Percentiles rank a stretch among this genome's conserved stretches.
phyloP scores from a whole-genome alignment of 2,797 vertebrate genomes.

The Mionectes olivaceus region DNA sequence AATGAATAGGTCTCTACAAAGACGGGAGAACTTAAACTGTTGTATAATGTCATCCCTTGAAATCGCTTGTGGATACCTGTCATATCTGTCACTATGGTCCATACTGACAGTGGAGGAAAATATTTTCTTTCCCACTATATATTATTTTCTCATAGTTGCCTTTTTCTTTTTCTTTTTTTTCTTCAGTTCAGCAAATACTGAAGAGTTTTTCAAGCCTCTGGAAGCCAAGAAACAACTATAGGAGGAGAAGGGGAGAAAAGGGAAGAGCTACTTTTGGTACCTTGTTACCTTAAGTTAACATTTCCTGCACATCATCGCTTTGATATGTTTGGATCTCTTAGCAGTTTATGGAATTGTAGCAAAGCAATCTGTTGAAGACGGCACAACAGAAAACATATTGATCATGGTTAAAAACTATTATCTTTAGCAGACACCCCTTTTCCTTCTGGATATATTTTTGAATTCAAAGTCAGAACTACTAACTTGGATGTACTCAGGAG shows the following conservation, averaged over 20 bases:
- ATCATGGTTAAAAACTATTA: not conserved
- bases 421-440: not conserved
- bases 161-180: not conserved
- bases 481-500: not conserved
- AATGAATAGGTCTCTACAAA: not conserved
- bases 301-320: not conserved
- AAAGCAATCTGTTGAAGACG: not conserved
- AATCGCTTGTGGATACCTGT: not conserved
- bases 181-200: not conserved
- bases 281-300: not conserved
- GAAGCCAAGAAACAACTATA: not conserved
- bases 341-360: not conserved
- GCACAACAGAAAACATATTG: not conserved
- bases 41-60: not conserved
- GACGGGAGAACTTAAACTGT: not conserved
- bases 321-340: not conserved
- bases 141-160: not conserved
- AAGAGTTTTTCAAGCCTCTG: not conserved
- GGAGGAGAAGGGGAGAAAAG: not conserved
- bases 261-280: not conserved
- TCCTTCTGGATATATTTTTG: not conserved
- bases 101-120: not conserved
- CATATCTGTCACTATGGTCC: not conserved
- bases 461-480: not conserved
- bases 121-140: not conserved